Base-by-base conservation (phyloP, 2,113 vertebrate genomes). In the Microcebus griseorufus region DNA sequence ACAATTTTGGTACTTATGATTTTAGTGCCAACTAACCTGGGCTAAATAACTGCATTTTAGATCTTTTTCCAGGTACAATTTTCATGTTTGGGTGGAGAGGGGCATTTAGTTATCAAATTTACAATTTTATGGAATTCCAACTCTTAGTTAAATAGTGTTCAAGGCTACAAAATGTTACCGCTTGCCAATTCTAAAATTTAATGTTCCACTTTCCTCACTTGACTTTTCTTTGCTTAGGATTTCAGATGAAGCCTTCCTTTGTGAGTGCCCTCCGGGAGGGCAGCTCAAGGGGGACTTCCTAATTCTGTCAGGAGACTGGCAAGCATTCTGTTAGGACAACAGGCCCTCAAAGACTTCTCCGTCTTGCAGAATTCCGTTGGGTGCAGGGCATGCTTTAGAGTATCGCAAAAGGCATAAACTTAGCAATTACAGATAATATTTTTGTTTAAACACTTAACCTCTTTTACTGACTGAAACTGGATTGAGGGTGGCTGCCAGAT, bases 171-270 rank as follows among this genome's bases (percentile, higher is more conserved):
- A 98, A 88, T 81, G 0, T 0, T 73, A 72, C 62, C 67, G 78
- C 88, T 96, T 98, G 98, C 98, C 98, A 98, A 87, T 96, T 96
- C 6, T 6, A 97, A 99, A 98, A 97, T 97, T 96, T 88, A 98
- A 97, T 83, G 96, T 98, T 98, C 95, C 96, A 95, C 96, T 98
- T 96, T 93, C 88, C 90, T 94, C 92, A 84, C 95, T 98, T 93
- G 80, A 94, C 96, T 98, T 97, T 96, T 98, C 98, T 98, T 98
- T 98, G 98, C 97, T 96, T 95, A 1, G 0, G 88, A 96, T 97
- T 97, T 97, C 96, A 89, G 58, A 97, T 97, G 98, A 98, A 98
- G 85, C 94, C 96, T 97, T 97, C 96, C 98, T 99, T 98, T 98
- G 98, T 98, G 86, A 80, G 75, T 83, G 69, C 96, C 45, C 45